A percentile compares a stretch with the other conserved stretches of the same genome.
phyloP scores from a whole-genome alignment of 2,888 invertebrate species.

The Chymomyza procnemis region DNA sequence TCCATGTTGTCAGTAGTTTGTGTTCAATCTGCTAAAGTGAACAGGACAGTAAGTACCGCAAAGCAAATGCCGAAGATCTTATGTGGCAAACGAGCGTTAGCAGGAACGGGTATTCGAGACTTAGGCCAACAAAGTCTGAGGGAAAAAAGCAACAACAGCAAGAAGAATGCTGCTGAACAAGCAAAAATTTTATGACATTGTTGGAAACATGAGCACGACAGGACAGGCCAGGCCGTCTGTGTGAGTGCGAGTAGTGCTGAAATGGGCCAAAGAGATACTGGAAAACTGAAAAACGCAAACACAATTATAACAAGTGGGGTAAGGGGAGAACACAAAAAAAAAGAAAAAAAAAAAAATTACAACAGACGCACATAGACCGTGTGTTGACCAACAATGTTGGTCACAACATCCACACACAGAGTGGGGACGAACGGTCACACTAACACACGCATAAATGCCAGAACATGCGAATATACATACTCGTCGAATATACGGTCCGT shows the following conservation, averaged over 20 bases:
- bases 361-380: conserved; percentile 15
- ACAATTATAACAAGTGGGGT: conserved; percentile 68
- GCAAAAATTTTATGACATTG: conserved; percentile 68
- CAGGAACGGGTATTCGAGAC: conserved; percentile 1
- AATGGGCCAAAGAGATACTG: conserved; percentile 1
- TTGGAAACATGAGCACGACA: conserved; percentile 38
- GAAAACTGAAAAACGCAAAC: conserved; percentile 64
- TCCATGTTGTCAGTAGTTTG: conserved; percentile 42
- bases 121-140: neutral
- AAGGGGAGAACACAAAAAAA: conserved; percentile 19
- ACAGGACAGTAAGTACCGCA: conserved; percentile 52
- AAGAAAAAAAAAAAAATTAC: conserved; percentile 17
- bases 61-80: conserved; percentile 57
- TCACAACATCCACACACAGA: conserved; percentile 33
- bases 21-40: conserved; percentile 62
- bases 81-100: conserved; percentile 23
- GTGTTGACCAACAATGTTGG: conserved; percentile 71
- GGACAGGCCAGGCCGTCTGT: conserved; percentile 29
- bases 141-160: conserved; percentile 5
- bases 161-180: conserved; percentile 64
- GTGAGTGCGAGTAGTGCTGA: no score
- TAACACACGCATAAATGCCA: conserved; percentile 16
- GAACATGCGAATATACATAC: conserved; percentile 1
- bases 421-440: neutral
- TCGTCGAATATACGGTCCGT: conserved; percentile 1